Conservation (phyloP, 2,113 vertebrate genomes). For the Mustelus asterias region DNA sequence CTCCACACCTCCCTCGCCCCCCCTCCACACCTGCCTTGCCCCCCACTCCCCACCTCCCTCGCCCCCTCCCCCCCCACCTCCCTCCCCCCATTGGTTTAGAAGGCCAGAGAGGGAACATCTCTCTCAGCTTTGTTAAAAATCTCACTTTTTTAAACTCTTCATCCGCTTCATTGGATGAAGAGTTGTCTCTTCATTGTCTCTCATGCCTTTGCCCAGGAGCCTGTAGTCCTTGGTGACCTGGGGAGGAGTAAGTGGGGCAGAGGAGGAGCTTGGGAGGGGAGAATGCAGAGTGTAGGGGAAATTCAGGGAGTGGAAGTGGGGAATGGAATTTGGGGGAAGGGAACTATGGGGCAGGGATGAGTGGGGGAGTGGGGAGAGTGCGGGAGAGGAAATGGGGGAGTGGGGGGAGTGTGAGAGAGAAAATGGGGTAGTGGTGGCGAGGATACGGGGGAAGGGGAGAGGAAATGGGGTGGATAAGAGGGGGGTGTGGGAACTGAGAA, state of each 20-base stretch:
- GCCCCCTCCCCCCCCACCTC: background rate
- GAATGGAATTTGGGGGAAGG: too few species aligned
- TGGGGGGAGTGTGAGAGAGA: too few species aligned
- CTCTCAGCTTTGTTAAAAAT: too few species aligned
- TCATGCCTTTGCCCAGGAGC: background rate
- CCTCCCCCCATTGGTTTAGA: too few species aligned
- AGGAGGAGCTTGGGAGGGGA: background rate
- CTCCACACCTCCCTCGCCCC: too few species aligned
- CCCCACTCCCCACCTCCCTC: too few species aligned
- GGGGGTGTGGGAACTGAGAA: background rate
- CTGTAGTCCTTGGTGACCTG: background rate
- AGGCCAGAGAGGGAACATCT: too few species aligned
- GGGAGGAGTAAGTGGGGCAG: background rate
- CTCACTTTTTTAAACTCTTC: background rate
- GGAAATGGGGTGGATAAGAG: background rate
- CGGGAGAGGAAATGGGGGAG: too few species aligned
- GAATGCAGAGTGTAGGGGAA: background rate
- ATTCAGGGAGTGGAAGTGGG: too few species aligned
- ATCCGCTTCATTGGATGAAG: background rate
- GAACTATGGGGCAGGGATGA: too few species aligned
- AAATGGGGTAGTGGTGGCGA: fast-evolving
- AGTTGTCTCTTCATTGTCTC: too few species aligned
- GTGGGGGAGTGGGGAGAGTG: background rate
- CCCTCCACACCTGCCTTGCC: background rate
- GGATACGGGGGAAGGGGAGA: too few species aligned